Evolutionary conservation across 2,113 vertebrate species (phyloP).

Genomic region (Tautogolabrus adspersus): DNA sequence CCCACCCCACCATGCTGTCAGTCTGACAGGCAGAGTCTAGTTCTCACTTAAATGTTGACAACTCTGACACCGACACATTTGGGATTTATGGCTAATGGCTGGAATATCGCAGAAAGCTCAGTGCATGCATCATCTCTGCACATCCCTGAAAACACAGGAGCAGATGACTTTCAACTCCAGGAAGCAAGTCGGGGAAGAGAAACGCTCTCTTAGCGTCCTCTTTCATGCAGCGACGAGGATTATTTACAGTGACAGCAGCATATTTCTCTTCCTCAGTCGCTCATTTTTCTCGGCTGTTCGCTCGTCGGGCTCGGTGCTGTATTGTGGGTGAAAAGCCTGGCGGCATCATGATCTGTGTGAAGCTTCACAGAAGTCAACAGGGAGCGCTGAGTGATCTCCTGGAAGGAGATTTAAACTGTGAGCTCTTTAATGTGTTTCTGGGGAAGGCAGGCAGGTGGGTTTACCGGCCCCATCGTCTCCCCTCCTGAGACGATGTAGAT

Average conservation of each 20-base stretch:
- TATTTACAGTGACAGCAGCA: conserved; percentile 46
- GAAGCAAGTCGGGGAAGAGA: conserved; percentile 6
- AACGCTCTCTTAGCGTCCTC: conserved; percentile 43
- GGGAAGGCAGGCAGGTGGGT: conserved; percentile 61
- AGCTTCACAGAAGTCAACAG: conserved; percentile 55
- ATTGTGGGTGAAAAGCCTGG: conserved; percentile 53
- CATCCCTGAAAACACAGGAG: background rate
- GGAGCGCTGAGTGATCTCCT: conserved; percentile 72
- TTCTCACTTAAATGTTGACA: background rate
- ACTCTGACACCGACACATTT: conserved; percentile 40
- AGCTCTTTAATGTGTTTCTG: conserved; percentile 73
- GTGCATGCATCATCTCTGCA: conserved; percentile 15
- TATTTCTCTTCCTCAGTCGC: conserved; percentile 26
- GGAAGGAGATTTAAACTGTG: conserved; percentile 73
- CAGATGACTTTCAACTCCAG: conserved; percentile 27
- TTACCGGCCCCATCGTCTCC: conserved; percentile 48
- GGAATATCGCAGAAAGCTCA: conserved; percentile 19
- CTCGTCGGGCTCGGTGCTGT: background rate
- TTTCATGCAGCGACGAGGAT: conserved; percentile 34
- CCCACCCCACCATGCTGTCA: conserved; percentile 33
- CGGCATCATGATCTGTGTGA: conserved; percentile 33
- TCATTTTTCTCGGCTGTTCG: conserved; percentile 47
- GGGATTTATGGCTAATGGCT: conserved; percentile 3
- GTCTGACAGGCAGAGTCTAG: conserved; percentile 3
- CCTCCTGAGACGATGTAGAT: conserved; percentile 52